Conservation (phyloP, 2,888 invertebrate species). For the Xestia ashworthii region DNA sequence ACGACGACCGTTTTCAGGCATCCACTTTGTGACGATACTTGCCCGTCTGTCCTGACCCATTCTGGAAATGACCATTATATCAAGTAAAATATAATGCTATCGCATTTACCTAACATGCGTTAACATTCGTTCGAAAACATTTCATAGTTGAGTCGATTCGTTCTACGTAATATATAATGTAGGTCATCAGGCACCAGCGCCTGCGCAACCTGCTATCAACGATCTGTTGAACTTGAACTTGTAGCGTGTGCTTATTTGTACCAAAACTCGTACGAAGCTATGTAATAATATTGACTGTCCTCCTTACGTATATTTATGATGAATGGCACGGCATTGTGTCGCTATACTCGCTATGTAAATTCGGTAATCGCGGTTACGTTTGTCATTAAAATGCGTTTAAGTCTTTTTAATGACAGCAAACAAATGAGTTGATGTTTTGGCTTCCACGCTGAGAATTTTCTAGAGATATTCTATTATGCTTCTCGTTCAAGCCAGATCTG, state of each 20-base stretch:
- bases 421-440: conserved; percentile 29
- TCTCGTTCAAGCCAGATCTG: neutral
- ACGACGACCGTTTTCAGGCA: too few relatives aligned
- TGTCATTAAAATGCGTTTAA: conserved; percentile 50
- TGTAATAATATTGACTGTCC: conserved; percentile 14
- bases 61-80: too few relatives aligned
- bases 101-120: conserved; percentile 1
- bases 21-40: too few relatives aligned
- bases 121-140: conserved; percentile 28
- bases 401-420: conserved; percentile 40
- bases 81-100: conserved; percentile 14
- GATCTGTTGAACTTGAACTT: conserved; percentile 68
- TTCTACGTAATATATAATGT: conserved; percentile 60
- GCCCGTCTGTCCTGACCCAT: too few relatives aligned
- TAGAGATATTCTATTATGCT: neutral
- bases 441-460: conserved; percentile 1
- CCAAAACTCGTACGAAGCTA: conserved; percentile 15
- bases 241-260: conserved; percentile 40
- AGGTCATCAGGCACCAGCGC: conserved; percentile 58
- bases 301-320: neutral
- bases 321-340: conserved; percentile 15
- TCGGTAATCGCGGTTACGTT: conserved; percentile 15
- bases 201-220: conserved; percentile 49
- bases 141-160: conserved; percentile 45
- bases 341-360: conserved; percentile 20